A percentile compares a stretch with the other conserved stretches of the same genome.
Evolutionary conservation across 2,797 vertebrate species (phyloP).

Genomic region (Poecilia velifera): DNA sequence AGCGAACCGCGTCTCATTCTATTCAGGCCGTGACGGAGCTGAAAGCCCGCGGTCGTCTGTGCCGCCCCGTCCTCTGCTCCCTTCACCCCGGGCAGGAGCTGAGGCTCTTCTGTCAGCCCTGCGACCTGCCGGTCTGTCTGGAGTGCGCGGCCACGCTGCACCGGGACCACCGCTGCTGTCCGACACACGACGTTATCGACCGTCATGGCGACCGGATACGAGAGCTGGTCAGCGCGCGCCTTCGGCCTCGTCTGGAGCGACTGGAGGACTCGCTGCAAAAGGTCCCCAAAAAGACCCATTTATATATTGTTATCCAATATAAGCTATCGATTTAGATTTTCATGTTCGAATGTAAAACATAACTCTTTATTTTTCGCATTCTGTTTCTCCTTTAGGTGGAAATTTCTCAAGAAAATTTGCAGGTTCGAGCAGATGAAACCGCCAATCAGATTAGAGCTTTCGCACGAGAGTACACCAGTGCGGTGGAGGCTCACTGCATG

Average conservation of each 20-base stretch:
- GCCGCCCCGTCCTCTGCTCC: constrained; percentile 84
- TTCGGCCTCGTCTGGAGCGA: constrained; percentile 77
- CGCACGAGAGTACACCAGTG: constrained; percentile 81
- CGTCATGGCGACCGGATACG: constrained; percentile 83
- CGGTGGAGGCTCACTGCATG: constrained; percentile 85
- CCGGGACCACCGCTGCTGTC: constrained; percentile 83
- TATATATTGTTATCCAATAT: neutral
- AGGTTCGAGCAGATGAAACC: constrained; percentile 66
- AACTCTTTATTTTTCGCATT: neutral
- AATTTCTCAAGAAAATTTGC: constrained; percentile 69
- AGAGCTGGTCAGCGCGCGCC: constrained; percentile 76
- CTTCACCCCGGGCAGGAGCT: constrained; percentile 88
- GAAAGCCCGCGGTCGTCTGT: constrained; percentile 75
- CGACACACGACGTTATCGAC: constrained; percentile 74
- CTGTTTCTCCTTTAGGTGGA: constrained; percentile 65
- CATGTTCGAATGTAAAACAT: neutral
- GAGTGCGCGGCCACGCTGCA: constrained; percentile 86
- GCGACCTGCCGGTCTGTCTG: constrained; percentile 86
- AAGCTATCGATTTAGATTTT: too few relatives aligned
- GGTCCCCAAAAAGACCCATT: constrained; percentile 20
- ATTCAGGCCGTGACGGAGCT: constrained; percentile 81
- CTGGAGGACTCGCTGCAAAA: constrained; percentile 81
- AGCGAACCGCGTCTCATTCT: constrained; percentile 84
- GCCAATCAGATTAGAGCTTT: constrained; percentile 82
- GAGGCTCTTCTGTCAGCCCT: constrained; percentile 88